phyloP scores from a whole-genome alignment of 1,140 invertebrate genomes.

The Maniola jurtina region DNA sequence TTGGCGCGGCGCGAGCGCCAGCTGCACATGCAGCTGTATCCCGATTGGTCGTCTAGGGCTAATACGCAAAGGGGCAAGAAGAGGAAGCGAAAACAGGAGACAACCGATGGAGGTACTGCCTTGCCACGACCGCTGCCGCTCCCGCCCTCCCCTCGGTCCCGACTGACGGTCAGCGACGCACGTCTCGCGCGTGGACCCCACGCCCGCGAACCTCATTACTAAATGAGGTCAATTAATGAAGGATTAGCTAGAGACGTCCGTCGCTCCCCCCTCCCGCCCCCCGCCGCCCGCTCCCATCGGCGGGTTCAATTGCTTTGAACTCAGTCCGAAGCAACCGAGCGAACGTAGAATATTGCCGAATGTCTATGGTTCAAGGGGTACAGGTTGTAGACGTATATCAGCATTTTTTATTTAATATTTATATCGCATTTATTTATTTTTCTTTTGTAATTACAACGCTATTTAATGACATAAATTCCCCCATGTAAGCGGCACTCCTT shows the following conservation, averaged over 20 bases:
- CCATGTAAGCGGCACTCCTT: conserved; percentile 74
- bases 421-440: conserved; percentile 78
- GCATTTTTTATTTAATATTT: conserved; percentile 73
- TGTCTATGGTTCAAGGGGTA: conserved; percentile 75
- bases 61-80: conserved; percentile 99
- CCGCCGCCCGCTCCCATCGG: conserved; percentile 35
- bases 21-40: conserved; percentile 99
- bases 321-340: conserved; percentile 53
- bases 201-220: conserved; percentile 52
- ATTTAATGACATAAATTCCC: conserved; percentile 53
- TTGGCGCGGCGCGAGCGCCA: conserved; percentile 98
- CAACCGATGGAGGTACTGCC: conserved; percentile 94
- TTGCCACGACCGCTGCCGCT: conserved; percentile 60
- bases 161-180: conserved; percentile 38
- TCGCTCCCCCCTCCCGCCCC: conserved; percentile 34
- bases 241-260: conserved; percentile 69
- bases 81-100: conserved; percentile 99
- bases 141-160: conserved; percentile 30
- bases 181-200: conserved; percentile 44
- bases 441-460: conserved; percentile 64
- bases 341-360: conserved; percentile 67
- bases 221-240: conserved; percentile 72
- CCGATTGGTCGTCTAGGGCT: conserved; percentile 98
- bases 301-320: conserved; percentile 71
- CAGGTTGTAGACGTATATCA: conserved; percentile 74